Percentiles rank a stretch among this genome's conserved stretches.
Evolutionary conservation across 1,140 invertebrate genomes (phyloP).

Genomic region (Homarus americanus): DNA sequence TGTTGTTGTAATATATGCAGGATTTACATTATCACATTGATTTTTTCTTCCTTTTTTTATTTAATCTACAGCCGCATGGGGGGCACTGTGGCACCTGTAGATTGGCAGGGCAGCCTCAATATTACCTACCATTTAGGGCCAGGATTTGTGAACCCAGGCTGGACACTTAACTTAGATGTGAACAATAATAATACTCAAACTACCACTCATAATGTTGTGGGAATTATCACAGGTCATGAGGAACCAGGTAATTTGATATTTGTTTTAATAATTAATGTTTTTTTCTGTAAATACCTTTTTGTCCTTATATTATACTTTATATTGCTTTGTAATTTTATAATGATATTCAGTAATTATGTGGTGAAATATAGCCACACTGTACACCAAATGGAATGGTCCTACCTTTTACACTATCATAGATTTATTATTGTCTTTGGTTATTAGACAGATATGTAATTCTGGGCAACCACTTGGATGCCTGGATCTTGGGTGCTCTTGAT

Average conservation of each 20-base stretch:
- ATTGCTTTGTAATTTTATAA: no score
- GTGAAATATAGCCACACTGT: not conserved
- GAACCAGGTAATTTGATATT: conserved; percentile 77
- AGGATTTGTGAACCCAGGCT: conserved; percentile 76
- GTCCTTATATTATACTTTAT: no score
- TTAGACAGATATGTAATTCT: conserved; percentile 80
- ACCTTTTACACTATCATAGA: not conserved
- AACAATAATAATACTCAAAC: conserved; percentile 75
- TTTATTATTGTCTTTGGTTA: not conserved
- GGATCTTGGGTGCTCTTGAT: conserved; percentile 82
- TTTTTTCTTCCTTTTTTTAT: no score
- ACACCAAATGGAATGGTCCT: not conserved
- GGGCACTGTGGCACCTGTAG: conserved; percentile 76
- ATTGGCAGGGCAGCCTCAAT: conserved; percentile 79
- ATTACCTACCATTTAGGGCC: conserved; percentile 79
- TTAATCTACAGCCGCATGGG: conserved; percentile 59
- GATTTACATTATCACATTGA: no score
- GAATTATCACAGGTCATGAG: conserved; percentile 78
- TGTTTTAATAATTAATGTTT: not conserved
- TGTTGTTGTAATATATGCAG: no score
- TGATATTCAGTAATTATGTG: not conserved
- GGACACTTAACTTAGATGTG: conserved; percentile 75
- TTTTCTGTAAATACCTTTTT: not conserved
- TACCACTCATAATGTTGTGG: conserved; percentile 79
- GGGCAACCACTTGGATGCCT: conserved; percentile 83